These are phyloP conservation scores for Fabriciana adippe DNA, from an alignment of 2,888 invertebrate species.

Conservation along the genomic window DNA sequence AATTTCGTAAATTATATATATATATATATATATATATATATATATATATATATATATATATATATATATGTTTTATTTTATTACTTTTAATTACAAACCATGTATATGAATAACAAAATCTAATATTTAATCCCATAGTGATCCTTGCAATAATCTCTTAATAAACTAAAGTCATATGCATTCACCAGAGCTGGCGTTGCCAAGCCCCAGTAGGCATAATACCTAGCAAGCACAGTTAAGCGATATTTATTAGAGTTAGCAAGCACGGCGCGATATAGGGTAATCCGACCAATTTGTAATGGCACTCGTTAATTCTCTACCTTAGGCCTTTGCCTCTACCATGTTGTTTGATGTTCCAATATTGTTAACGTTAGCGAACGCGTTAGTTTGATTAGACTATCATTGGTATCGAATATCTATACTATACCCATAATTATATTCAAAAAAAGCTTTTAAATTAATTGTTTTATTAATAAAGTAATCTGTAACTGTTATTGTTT, in stretches of 20 bases:
- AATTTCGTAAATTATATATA: too few relatives aligned
- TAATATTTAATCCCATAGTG: slow-evolving; percentile 14
- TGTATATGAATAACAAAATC: too few relatives aligned
- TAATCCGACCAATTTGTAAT: slow-evolving; percentile 43
- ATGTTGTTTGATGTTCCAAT: neutral
- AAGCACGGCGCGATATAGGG: slow-evolving; percentile 39
- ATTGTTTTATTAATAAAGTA: too few relatives aligned
- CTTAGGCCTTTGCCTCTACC: slow-evolving; percentile 28
- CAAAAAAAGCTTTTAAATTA: too few relatives aligned
- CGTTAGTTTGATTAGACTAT: slow-evolving; percentile 2
- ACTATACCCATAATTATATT: too few relatives aligned
- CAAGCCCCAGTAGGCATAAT: slow-evolving; percentile 33
- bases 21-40: too few relatives aligned
- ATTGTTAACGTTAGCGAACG: neutral
- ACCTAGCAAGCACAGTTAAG: slow-evolving; percentile 37
- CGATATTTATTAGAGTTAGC: slow-evolving; percentile 40
- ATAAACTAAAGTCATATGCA: slow-evolving; percentile 27
- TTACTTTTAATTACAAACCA: too few relatives aligned
- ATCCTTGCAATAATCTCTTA: slow-evolving; percentile 21
- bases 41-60: too few relatives aligned
- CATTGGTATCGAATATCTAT: neutral
- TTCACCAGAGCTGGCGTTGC: slow-evolving; percentile 21
- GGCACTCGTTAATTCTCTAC: slow-evolving; percentile 40
- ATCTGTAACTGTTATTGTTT: too few relatives aligned
- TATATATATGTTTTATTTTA: too few relatives aligned